phyloP scores from a whole-genome alignment of 2,797 vertebrate species.

The Monodelphis domestica region DNA sequence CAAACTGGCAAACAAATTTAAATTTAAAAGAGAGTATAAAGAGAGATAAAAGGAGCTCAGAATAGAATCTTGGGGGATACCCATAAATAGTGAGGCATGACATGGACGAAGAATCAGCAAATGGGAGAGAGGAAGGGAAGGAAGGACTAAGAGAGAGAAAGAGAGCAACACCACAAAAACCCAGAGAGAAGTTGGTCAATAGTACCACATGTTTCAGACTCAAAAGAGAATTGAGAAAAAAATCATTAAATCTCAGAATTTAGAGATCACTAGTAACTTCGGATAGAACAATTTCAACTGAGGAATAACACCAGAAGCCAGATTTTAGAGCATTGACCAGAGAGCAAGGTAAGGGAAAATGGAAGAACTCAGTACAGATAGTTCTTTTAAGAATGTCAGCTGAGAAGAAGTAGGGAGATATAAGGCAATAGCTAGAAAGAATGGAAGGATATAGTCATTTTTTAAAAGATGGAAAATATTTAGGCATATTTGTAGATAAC shows the following conservation, averaged over 20 bases:
- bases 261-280: not conserved
- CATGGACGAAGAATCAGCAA: not conserved
- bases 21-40: not conserved
- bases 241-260: not conserved
- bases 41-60: not conserved
- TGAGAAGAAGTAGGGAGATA: not conserved
- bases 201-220: not conserved
- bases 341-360: not conserved
- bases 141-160: not conserved
- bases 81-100: not conserved
- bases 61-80: not conserved
- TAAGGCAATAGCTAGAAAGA: not conserved
- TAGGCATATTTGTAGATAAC: not conserved
- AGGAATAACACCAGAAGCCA: not conserved
- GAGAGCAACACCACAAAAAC: too few relatives aligned
- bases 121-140: not conserved
- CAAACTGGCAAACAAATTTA: too few relatives aligned
- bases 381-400: not conserved
- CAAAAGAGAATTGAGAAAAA: not conserved
- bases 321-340: not conserved
- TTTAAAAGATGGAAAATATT: not conserved
- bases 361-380: not conserved
- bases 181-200: not conserved
- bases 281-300: not conserved
- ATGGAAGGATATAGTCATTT: not conserved